Conservation (phyloP, 2,888 invertebrate genomes). For the Zaprionus lineosus region DNA sequence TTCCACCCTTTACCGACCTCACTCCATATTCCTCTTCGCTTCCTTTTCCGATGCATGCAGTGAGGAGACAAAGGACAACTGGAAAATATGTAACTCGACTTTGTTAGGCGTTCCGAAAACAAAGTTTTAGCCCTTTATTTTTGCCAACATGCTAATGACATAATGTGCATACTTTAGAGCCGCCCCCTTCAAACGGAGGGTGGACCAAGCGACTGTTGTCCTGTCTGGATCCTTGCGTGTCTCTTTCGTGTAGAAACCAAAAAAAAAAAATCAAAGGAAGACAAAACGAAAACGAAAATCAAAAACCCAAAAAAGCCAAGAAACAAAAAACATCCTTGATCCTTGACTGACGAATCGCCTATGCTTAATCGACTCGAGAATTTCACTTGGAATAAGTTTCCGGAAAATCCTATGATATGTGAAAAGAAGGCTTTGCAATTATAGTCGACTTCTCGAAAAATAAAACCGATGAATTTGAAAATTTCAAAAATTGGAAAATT, state of each 20-base stretch:
- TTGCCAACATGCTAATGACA: constrained; percentile 77
- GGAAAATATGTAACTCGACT: constrained; percentile 17
- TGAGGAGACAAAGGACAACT: constrained; percentile 44
- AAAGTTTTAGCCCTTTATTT: constrained; percentile 57
- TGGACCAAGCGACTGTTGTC: constrained; percentile 26
- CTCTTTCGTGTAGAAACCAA: constrained; percentile 32
- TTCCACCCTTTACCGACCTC: no score
- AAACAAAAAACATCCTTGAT: constrained; percentile 2
- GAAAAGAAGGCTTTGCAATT: no score
- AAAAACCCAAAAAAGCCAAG: constrained; percentile 21
- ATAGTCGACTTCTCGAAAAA: no score
- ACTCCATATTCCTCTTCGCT: no score
- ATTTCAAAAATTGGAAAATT: no score
- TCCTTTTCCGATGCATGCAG: no score
- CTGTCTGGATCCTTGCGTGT: constrained; percentile 70
- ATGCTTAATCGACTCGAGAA: no score
- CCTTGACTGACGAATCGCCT: no score
- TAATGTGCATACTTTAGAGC: constrained; percentile 77
- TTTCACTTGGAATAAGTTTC: no score
- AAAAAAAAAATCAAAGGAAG: constrained; percentile 22
- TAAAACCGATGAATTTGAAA: no score
- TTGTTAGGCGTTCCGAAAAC: constrained; percentile 23
- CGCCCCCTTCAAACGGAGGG: constrained; percentile 21
- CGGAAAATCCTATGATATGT: no score
- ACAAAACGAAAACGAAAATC: constrained; percentile 14